Evolutionary conservation across 2,113 vertebrate genomes (phyloP), one percentile per base, ranked within the genome.

Genomic region (Panthera uncia): DNA sequence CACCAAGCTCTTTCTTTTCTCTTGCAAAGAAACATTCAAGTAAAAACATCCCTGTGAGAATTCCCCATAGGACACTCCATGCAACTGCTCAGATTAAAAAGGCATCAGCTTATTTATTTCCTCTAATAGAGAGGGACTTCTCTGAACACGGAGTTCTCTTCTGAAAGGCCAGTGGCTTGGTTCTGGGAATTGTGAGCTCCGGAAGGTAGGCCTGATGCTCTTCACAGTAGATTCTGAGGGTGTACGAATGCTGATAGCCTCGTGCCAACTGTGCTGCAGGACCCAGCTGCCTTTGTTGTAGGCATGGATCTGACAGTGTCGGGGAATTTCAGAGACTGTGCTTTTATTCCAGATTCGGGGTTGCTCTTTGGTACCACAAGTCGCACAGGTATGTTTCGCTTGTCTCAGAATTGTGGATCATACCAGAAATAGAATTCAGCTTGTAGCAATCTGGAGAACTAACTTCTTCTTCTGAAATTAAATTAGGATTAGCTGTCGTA

Each of bases 281-380:
- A 95, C 96, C 88, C 78, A 63, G 41, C 95, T 97, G 79, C 80
- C 63, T 92, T 52, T 98, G 83, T 90, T 96, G 83, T 69, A 89
- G 95, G 92, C 88, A 94, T 82, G 83, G 93, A 78, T 29, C 83
- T 45, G 38, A 52, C 50, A 38, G 55, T 95, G 92, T 89, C 73
- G 71, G 97, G 55, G 96, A 96, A 97, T 97, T 98, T 98, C 73
- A 61, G 91, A 96, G 92, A 48, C 92, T 97, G 78, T 8, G 96
- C 98, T 96, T 98, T 91, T 97, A 74, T 92, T 92, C 79, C 82
- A 91, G 97, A 97, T 96, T 98, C 92, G 73, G 97, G 85, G 89
- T 96, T 95, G 79, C 98, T 97, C 97, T 98, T 98, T 97, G 90
- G 48, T 98, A 88, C 92, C 87, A 88, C 92, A 97, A 68, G 97